Percentiles rank a stretch among this genome's conserved stretches.
Evolutionary conservation across 2,797 vertebrate species (phyloP).

Genomic region (Enoplosus armatus): DNA sequence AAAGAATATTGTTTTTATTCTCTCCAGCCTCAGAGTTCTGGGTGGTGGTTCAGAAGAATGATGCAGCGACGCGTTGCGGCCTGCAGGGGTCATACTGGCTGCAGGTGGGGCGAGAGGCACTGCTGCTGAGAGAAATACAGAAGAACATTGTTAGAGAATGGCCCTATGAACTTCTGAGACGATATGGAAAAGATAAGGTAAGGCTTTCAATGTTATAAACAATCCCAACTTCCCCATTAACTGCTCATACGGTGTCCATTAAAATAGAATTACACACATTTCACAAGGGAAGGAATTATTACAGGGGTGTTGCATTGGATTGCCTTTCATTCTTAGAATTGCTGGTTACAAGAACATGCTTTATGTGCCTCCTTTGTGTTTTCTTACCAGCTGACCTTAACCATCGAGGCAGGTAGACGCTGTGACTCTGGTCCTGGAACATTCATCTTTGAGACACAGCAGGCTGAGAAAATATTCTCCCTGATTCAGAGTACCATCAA

Average conservation of each 20-base stretch:
- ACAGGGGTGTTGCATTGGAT: neutral
- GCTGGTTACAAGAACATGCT: neutral
- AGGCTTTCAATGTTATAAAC: neutral
- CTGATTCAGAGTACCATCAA: slow-evolving; percentile 90
- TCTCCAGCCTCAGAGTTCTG: slow-evolving; percentile 86
- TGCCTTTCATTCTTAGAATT: neutral
- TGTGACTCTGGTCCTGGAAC: slow-evolving; percentile 93
- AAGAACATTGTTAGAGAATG: slow-evolving; percentile 83
- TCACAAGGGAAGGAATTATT: neutral
- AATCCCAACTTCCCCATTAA: neutral
- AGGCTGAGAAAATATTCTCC: slow-evolving; percentile 91
- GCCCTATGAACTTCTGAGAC: slow-evolving; percentile 92
- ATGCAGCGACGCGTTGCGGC: slow-evolving; percentile 88
- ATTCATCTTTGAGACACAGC: slow-evolving; percentile 93
- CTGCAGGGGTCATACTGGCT: slow-evolving; percentile 90
- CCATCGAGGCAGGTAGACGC: slow-evolving; percentile 94
- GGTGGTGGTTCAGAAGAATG: slow-evolving; percentile 88
- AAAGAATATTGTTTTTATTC: neutral
- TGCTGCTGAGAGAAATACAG: slow-evolving; percentile 86
- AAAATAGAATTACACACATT: neutral
- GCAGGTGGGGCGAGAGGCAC: slow-evolving; percentile 82
- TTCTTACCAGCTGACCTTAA: slow-evolving; percentile 87
- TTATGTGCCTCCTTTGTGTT: slow-evolving; percentile 1
- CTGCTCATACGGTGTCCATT: neutral
- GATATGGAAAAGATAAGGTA: slow-evolving; percentile 94